These are phyloP conservation scores for Drosophila virilis DNA, from an alignment of 1,140 invertebrate species.

Conservation along the genomic window DNA sequence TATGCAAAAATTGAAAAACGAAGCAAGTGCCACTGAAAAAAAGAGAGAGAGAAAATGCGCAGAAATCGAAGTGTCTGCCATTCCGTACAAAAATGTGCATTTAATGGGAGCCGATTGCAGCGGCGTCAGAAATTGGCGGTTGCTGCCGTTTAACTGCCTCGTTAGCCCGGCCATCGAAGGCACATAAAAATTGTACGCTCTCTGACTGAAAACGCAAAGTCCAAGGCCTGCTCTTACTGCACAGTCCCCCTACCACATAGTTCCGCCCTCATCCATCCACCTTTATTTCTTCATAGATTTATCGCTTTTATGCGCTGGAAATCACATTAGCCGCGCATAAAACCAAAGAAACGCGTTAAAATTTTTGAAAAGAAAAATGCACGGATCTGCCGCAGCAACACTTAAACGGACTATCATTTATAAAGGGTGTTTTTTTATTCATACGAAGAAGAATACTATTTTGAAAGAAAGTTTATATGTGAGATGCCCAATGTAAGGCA, in stretches of 20 bases:
- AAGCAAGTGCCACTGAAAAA: neutral
- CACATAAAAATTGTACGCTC: slow-evolving; percentile 51
- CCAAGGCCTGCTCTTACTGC: slow-evolving; percentile 1
- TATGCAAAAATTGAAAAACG: slow-evolving; percentile 8
- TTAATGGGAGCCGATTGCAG: slow-evolving; percentile 65
- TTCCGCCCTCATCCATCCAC: neutral
- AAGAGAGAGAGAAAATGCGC: neutral
- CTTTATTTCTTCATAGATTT: slow-evolving; percentile 59
- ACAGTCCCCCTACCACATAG: neutral
- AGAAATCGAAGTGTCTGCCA: slow-evolving; percentile 13
- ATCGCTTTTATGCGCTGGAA: slow-evolving; percentile 77
- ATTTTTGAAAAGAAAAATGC: slow-evolving; percentile 55
- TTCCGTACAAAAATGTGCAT: slow-evolving; percentile 53
- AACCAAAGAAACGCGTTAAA: slow-evolving; percentile 72
- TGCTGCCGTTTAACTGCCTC: slow-evolving; percentile 65
- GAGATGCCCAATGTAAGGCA: too few species aligned
- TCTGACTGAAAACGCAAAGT: slow-evolving; percentile 59
- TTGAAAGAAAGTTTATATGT: neutral
- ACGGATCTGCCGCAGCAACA: slow-evolving; percentile 34
- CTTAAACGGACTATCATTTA: slow-evolving; percentile 31
- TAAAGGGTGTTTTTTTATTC: slow-evolving; percentile 42
- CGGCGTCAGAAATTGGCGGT: slow-evolving; percentile 44
- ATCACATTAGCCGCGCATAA: slow-evolving; percentile 74
- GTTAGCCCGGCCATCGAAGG: slow-evolving; percentile 56
- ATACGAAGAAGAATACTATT: neutral